Conservation (phyloP, 2,888 invertebrate genomes). For the Nymphalis urticae region DNA sequence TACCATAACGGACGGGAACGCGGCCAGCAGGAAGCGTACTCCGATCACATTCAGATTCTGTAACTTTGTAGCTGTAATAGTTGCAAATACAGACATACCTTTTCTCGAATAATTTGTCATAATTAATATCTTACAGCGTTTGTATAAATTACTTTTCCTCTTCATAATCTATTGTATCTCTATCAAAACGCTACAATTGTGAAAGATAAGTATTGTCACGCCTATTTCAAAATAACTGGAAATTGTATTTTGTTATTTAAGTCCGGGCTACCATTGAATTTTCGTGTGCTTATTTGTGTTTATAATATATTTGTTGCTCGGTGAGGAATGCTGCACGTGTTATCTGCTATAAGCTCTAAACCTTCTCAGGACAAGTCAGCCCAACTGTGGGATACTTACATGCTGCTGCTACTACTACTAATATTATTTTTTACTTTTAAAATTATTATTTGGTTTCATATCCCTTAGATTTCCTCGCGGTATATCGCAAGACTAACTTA, state of each 20-base stretch:
- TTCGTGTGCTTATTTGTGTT: too few species aligned
- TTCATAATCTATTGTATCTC: slow-evolving; percentile 28
- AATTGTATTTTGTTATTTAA: slow-evolving; percentile 32
- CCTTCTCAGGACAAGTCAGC: too few species aligned
- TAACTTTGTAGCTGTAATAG: slow-evolving; percentile 36
- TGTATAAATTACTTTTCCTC: slow-evolving; percentile 31
- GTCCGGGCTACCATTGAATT: neutral
- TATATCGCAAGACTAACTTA: too few species aligned
- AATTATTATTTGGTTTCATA: too few species aligned
- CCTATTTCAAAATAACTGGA: slow-evolving; percentile 28
- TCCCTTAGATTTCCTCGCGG: too few species aligned
- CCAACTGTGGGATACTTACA: too few species aligned
- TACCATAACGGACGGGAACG: slow-evolving; percentile 69
- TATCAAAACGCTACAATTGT: slow-evolving; percentile 26
- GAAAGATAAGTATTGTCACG: slow-evolving; percentile 26
- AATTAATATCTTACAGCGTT: slow-evolving; percentile 21
- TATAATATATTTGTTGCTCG: too few species aligned
- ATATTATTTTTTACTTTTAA: too few species aligned
- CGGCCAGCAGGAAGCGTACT: slow-evolving; percentile 70
- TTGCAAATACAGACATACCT: slow-evolving; percentile 26
- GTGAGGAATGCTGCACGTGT: too few species aligned
- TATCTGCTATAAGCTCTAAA: too few species aligned
- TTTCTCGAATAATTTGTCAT: slow-evolving; percentile 24
- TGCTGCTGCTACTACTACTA: too few species aligned
- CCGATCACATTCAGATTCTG: slow-evolving; percentile 65